Conservation (phyloP, 2,113 vertebrate genomes). For the Callaeas wilsoni region DNA sequence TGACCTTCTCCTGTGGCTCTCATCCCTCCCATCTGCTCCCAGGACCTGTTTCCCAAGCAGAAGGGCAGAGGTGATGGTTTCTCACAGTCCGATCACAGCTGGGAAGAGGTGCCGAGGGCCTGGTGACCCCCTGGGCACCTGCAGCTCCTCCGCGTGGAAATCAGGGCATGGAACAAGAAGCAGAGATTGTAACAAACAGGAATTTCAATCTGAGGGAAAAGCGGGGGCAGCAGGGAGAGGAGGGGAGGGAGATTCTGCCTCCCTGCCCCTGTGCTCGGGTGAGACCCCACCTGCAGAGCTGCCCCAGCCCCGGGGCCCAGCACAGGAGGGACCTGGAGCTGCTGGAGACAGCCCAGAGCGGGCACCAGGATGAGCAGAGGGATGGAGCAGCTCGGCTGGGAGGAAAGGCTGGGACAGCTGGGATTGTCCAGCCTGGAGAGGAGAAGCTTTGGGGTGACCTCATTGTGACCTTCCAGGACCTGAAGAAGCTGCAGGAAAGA, state of each 20-base stretch:
- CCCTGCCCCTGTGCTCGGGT: background rate
- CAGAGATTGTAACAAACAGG: background rate
- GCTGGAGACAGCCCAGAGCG: background rate
- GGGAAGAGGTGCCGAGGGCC: background rate
- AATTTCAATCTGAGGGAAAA: background rate
- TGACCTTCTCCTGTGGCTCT: background rate
- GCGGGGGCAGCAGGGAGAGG: background rate
- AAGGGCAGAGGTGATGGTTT: background rate
- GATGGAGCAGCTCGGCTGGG: background rate
- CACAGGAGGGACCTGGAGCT: background rate
- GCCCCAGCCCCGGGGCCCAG: background rate
- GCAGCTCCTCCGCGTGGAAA: background rate
- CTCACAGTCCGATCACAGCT: background rate
- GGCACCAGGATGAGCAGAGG: background rate
- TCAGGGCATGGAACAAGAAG: background rate
- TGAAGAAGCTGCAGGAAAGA: fast-evolving
- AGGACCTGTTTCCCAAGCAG: background rate
- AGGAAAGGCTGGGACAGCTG: background rate
- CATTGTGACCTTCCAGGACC: fast-evolving
- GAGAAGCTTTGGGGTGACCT: background rate
- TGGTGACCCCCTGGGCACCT: background rate
- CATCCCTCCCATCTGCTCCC: background rate
- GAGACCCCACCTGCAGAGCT: background rate
- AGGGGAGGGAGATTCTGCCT: background rate
- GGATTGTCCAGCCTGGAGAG: background rate